Evolutionary conservation across 1,140 invertebrate species (phyloP).

Genomic region (Papilio dardanus): DNA sequence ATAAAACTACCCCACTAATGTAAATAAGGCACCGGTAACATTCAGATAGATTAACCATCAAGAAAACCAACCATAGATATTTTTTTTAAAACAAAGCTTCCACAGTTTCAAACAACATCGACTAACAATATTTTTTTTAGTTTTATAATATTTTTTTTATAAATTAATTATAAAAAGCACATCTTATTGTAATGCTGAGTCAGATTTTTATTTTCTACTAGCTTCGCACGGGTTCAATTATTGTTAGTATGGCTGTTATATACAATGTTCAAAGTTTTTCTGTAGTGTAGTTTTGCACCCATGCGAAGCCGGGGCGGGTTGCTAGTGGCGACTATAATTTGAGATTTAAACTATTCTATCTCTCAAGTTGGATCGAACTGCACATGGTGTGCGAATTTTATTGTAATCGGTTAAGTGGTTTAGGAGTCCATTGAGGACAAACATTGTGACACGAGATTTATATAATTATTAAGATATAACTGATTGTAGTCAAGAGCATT

Average conservation of each 20-base stretch:
- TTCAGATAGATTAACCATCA: neutral
- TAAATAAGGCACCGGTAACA: conserved; percentile 13
- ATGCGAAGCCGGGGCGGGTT: too few relatives aligned
- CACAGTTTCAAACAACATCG: neutral
- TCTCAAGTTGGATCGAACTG: too few relatives aligned
- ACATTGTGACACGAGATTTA: too few relatives aligned
- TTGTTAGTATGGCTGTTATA: neutral
- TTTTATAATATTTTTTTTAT: conserved; percentile 4
- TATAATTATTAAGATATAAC: too few relatives aligned
- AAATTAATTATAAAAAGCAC: conserved; percentile 6
- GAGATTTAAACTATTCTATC: too few relatives aligned
- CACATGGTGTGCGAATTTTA: too few relatives aligned
- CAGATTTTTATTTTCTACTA: too few relatives aligned
- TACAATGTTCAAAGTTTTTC: neutral
- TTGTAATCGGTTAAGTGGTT: too few relatives aligned
- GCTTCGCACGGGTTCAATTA: neutral
- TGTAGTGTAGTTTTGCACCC: too few relatives aligned
- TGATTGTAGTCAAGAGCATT: too few relatives aligned
- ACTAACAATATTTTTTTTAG: neutral
- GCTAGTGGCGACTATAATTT: too few relatives aligned
- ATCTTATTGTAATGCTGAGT: neutral
- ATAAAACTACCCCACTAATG: neutral
- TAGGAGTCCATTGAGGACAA: too few relatives aligned
- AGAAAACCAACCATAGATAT: neutral
- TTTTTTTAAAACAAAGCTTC: neutral